Evolutionary conservation across 2,888 invertebrate species (phyloP), one percentile per base, ranked within the genome.

Genomic region (Vannuccia rotundouncinata): DNA sequence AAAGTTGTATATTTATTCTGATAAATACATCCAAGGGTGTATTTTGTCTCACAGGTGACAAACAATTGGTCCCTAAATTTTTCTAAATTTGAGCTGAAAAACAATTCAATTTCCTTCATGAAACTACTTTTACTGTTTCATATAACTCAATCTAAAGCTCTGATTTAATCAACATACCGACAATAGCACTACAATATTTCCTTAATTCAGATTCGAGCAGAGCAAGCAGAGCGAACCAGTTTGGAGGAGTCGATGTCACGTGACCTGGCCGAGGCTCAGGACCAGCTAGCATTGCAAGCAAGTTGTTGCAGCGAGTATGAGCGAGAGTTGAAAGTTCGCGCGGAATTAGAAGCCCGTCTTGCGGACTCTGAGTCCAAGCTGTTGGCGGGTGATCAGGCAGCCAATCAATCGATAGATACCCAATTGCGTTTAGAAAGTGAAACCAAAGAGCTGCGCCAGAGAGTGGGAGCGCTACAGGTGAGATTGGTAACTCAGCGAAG

Each of bases 211-310:
- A 85, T 89, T 25, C 83, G 86, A 74, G 85, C 91, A 90, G 85
- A 86, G 89, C 92, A 89, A 89, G 92, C 87, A 86, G 84, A 89
- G 85, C 91, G 89, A 83, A 86, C 86, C 79, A 86, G 87, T 86
- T 85, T 90, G 81, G 90, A 91, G 84, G 89, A 90, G 79, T 87
- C 88, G 0, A 85, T 91, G 66, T 66, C 66, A 66, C 66, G 66
- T 66, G 66, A 66, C 66, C 66, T 66, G 10, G 25, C 66, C 25
- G 66, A 66, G 66, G 66, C 66, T 2, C 17, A 78, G 74, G 74
- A n/a, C 22, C 10, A 78, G 17, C 2, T 78, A 84, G 84, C 82
- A 25, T 79, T 82, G 28, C 83, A 84, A 77, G 85, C 88, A 79
- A 87, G 86, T 82, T 82, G 87, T n/a, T 85, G 86, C 81, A 85